Conservation (phyloP, 37 sponge, comb jelly and placozoan species). For the Trichoplax adhaerens region DNA sequence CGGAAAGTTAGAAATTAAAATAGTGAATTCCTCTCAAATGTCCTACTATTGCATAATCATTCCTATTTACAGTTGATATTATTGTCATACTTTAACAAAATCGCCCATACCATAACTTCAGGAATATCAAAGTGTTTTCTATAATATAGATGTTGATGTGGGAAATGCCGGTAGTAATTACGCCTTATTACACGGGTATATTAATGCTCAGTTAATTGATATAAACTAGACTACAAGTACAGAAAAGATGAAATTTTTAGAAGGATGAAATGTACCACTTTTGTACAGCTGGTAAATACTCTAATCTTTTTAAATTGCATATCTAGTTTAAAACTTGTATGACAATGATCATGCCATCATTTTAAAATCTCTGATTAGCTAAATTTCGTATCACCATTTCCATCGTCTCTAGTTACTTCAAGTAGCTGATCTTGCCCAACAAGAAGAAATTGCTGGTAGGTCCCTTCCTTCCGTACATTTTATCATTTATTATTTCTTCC, state of each 20-base stretch:
- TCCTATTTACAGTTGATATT: too few species aligned
- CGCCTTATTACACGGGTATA: not conserved
- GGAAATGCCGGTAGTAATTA: not conserved
- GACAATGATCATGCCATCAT: not conserved
- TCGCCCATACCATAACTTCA: too few species aligned
- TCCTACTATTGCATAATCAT: too few species aligned
- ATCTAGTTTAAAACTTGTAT: not conserved
- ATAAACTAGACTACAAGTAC: conserved; percentile 49
- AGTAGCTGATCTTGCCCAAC: not conserved
- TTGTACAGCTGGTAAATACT: conserved; percentile 75
- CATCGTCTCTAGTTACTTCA: too few species aligned
- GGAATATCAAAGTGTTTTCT: not conserved
- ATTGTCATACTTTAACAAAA: too few species aligned
- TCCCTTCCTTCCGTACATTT: not conserved
- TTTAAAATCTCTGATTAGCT: not conserved
- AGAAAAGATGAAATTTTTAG: conserved; percentile 89
- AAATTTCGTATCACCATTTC: not conserved
- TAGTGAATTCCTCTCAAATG: too few species aligned
- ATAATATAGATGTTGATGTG: conserved; percentile 9
- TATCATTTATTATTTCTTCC: too few species aligned
- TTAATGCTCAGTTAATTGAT: not conserved
- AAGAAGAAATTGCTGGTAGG: conserved; percentile 2
- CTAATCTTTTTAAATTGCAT: not conserved
- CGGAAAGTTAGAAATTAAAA: too few species aligned
- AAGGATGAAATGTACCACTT: conserved; percentile 79